phyloP scores from a whole-genome alignment of 1,140 invertebrate species.

The Drosophila elegans region DNA sequence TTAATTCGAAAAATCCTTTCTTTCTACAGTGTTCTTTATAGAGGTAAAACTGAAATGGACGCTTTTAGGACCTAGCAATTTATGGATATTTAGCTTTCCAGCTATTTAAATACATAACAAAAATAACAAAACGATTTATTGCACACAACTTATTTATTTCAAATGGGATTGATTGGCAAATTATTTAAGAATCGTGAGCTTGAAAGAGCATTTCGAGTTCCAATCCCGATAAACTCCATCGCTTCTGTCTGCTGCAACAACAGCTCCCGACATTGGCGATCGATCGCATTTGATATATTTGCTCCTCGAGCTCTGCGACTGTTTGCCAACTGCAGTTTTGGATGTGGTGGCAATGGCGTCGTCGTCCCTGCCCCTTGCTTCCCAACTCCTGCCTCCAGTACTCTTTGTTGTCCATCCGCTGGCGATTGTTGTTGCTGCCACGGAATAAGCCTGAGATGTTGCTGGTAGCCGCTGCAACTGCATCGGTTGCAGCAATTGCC shows the following conservation, averaged over 20 bases:
- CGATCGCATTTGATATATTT: conserved; percentile 84
- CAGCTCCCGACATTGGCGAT: conserved; percentile 80
- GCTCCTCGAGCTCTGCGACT: conserved; percentile 67
- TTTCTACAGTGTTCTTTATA: no score
- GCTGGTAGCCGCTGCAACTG: conserved; percentile 45
- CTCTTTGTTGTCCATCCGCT: conserved; percentile 74
- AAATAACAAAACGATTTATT: no score
- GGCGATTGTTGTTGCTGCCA: conserved; percentile 45
- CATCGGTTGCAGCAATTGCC: conserved; percentile 47
- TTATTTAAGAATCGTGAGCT: not conserved
- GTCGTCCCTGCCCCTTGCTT: conserved; percentile 17
- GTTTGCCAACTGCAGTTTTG: conserved; percentile 40
- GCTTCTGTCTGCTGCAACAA: conserved; percentile 32
- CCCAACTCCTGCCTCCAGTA: conserved; percentile 18
- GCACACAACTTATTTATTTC: no score
- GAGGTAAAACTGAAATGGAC: no score
- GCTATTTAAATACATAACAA: not conserved
- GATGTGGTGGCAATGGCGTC: conserved; percentile 67
- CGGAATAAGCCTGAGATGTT: conserved; percentile 16
- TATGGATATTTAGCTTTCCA: no score
- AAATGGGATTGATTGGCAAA: no score
- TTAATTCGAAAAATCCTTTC: no score
- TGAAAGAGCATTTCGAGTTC: conserved; percentile 8
- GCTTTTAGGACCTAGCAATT: no score
- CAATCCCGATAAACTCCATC: not conserved